These are phyloP conservation scores for Zosterops lateralis DNA, from an alignment of 2,113 vertebrate genomes.

Conservation along the genomic window DNA sequence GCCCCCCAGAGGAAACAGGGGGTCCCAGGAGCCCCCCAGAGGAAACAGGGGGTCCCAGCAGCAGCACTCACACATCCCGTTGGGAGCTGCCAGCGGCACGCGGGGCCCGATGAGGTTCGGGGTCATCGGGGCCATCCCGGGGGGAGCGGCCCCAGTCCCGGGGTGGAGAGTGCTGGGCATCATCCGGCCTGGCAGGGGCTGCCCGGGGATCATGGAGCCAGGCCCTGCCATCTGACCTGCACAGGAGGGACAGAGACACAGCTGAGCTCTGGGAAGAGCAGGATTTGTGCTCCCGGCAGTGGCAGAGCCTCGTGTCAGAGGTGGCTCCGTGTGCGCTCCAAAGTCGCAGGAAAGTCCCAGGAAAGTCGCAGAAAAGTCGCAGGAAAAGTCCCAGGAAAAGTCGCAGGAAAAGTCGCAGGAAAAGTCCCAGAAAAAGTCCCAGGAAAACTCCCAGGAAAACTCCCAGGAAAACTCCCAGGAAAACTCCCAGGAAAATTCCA, in stretches of 20 bases:
- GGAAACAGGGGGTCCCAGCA: too few species aligned
- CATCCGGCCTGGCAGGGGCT: conserved; percentile 85
- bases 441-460: too few species aligned
- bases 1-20: fast-evolving
- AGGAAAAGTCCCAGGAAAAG: too few species aligned
- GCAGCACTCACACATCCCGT: conserved; percentile 90
- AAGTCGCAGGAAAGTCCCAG: background rate
- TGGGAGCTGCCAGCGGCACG: conserved; percentile 86
- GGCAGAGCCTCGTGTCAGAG: background rate
- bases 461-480: background rate
- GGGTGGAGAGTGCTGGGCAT: conserved; percentile 81
- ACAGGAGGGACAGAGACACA: background rate
- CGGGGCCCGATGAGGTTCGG: conserved; percentile 83
- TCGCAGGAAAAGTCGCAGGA: too few species aligned
- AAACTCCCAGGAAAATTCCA: background rate
- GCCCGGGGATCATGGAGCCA: conserved; percentile 69
- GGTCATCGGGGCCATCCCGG: conserved; percentile 68
- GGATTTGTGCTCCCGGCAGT: fast-evolving
- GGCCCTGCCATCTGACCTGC: conserved; percentile 87
- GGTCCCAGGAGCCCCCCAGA: too few species aligned
- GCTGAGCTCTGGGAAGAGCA: fast-evolving
- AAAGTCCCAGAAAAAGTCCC: too few species aligned
- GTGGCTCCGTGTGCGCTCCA: fast-evolving
- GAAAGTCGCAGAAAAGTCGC: fast-evolving
- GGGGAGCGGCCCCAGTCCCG: background rate